A percentile compares a stretch with the other conserved stretches of the same genome.
Conservation (phyloP, 2,888 invertebrate genomes). For the Boloria selene region DNA sequence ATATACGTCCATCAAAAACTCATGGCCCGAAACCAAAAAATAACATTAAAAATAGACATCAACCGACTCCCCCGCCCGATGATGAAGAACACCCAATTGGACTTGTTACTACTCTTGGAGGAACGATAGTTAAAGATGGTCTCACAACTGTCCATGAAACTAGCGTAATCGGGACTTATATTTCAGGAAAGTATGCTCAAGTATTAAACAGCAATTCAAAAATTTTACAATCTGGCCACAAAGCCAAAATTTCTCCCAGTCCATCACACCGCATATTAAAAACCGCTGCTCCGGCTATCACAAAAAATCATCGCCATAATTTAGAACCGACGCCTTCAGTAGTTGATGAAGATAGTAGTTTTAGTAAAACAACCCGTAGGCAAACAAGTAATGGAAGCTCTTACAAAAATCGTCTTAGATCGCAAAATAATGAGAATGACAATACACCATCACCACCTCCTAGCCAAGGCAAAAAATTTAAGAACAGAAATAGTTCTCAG, state of each 20-base stretch:
- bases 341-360: slow-evolving; percentile 84
- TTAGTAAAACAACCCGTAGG: slow-evolving; percentile 80
- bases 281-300: slow-evolving; percentile 86
- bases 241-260: slow-evolving; percentile 85
- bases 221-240: slow-evolving; percentile 77
- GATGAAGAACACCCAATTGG: slow-evolving; percentile 89
- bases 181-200: slow-evolving; percentile 94
- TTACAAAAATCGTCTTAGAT: slow-evolving; percentile 83
- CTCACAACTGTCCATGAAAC: slow-evolving; percentile 93
- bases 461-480: slow-evolving; percentile 71
- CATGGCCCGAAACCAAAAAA: slow-evolving; percentile 74
- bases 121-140: slow-evolving; percentile 91
- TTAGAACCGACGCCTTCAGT: slow-evolving; percentile 86
- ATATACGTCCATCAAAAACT: slow-evolving; percentile 87
- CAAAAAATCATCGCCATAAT: slow-evolving; percentile 79
- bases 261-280: slow-evolving; percentile 87
- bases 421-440: slow-evolving; percentile 66
- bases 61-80: slow-evolving; percentile 71
- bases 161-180: slow-evolving; percentile 93
- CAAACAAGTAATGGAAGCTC: slow-evolving; percentile 73
- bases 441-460: slow-evolving; percentile 59
- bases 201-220: slow-evolving; percentile 91
- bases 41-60: slow-evolving; percentile 68
- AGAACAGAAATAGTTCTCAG: slow-evolving; percentile 67
- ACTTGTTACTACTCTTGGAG: slow-evolving; percentile 91